phyloP scores from a whole-genome alignment of 2,888 invertebrate genomes.

The Amphipoea lucens region DNA sequence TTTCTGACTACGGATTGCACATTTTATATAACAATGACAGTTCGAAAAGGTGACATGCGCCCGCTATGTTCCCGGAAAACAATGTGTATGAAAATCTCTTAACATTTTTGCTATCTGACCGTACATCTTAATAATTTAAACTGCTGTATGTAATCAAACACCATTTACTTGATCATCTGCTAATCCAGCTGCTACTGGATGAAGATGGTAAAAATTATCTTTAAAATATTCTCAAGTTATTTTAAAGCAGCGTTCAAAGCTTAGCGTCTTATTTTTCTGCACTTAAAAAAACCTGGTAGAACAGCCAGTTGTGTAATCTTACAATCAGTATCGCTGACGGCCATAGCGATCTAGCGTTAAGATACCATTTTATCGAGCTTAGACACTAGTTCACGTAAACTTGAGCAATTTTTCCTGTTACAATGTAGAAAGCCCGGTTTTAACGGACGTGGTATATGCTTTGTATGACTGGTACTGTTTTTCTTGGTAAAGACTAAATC shows the following conservation, averaged over 20 bases:
- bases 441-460: conserved; percentile 35
- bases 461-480: conserved; percentile 12
- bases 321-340: conserved; percentile 74
- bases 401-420: conserved; percentile 64
- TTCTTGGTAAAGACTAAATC: conserved; percentile 29
- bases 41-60: neutral
- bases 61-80: too few relatives aligned
- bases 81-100: neutral
- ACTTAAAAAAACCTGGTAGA: conserved; percentile 57
- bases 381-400: conserved; percentile 66
- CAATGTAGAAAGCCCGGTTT: conserved; percentile 51
- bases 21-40: neutral
- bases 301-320: conserved; percentile 68
- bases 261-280: conserved; percentile 32
- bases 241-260: conserved; percentile 16
- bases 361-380: conserved; percentile 70
- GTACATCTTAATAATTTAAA: neutral
- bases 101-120: neutral
- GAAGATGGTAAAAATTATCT: neutral
- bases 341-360: conserved; percentile 67
- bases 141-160: neutral
- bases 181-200: neutral
- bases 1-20: too few relatives aligned
- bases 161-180: neutral
- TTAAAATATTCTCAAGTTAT: conserved; percentile 16